These are phyloP conservation scores for Pimephales promelas DNA, from an alignment of 2,113 vertebrate species.

Conservation along the genomic window DNA sequence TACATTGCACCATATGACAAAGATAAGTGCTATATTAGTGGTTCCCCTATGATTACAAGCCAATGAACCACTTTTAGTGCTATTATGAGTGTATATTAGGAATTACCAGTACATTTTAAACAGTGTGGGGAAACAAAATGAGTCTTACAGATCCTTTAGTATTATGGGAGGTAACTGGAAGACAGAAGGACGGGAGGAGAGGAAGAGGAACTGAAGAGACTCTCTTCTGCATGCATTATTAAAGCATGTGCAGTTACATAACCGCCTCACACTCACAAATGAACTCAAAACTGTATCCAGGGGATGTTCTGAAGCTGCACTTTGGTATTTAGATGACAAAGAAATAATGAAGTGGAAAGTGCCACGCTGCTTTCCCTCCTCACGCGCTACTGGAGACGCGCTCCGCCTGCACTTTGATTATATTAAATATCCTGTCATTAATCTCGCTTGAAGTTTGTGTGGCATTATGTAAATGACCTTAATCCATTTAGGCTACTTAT, in stretches of 20 bases:
- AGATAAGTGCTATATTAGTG: too few species aligned
- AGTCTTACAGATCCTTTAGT: not conserved
- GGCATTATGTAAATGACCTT: not conserved
- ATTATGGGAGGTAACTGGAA: not conserved
- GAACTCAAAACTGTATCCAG: not conserved
- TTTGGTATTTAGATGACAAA: constrained; percentile 17
- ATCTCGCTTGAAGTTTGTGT: not conserved
- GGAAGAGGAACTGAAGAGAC: not conserved
- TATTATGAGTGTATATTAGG: not conserved
- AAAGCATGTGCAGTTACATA: constrained; percentile 13
- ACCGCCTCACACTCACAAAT: not conserved
- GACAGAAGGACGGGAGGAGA: not conserved
- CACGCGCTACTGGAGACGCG: not conserved
- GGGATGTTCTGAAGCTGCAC: not conserved
- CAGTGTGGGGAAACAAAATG: not conserved
- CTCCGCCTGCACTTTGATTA: not conserved
- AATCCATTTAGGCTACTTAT: not conserved
- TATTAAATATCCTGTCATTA: not conserved
- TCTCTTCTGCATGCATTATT: constrained; percentile 15
- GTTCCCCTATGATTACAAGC: too few species aligned
- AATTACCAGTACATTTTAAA: not conserved
- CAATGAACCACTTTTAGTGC: too few species aligned
- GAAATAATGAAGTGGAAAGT: constrained; percentile 20
- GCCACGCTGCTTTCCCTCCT: not conserved
- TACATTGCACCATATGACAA: too few species aligned